phyloP scores from a whole-genome alignment of 2,888 invertebrate genomes.

The Polymixis lichenea region DNA sequence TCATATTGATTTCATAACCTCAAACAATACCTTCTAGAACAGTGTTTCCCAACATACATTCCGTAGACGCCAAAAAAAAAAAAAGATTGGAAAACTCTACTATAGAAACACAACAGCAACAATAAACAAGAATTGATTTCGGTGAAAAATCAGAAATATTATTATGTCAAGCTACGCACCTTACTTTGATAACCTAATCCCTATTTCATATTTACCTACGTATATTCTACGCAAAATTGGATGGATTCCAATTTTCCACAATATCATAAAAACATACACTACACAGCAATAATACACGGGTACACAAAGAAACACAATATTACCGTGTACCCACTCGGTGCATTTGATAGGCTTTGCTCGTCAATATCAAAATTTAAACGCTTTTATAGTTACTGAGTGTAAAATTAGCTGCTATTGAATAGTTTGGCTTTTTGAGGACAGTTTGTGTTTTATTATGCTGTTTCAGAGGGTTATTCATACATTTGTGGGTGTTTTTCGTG shows the following conservation, averaged over 20 bases:
- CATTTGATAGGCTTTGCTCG: constrained; percentile 69
- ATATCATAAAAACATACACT: constrained; percentile 16
- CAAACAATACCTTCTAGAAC: background rate
- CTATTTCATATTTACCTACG: background rate
- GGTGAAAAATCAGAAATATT: background rate
- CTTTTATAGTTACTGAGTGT: constrained; percentile 81
- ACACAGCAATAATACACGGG: constrained; percentile 8
- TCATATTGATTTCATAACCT: no score
- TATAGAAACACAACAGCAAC: no score
- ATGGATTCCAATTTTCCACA: constrained; percentile 17
- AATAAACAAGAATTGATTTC: background rate
- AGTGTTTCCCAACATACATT: background rate
- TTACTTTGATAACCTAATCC: background rate
- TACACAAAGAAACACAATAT: constrained; percentile 23
- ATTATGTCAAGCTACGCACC: background rate
- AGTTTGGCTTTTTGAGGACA: constrained; percentile 47
- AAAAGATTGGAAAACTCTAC: background rate
- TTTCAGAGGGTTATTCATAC: constrained; percentile 5
- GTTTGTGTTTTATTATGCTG: constrained; percentile 19
- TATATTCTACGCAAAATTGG: no score
- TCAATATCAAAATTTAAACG: constrained; percentile 82
- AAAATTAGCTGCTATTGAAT: constrained; percentile 83
- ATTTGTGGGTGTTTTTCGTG: constrained; percentile 11
- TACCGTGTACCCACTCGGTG: constrained; percentile 43
- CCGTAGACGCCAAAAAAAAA: background rate